Conservation (phyloP, 2,888 invertebrate genomes). For the Hermaeophaga mercurialis region DNA sequence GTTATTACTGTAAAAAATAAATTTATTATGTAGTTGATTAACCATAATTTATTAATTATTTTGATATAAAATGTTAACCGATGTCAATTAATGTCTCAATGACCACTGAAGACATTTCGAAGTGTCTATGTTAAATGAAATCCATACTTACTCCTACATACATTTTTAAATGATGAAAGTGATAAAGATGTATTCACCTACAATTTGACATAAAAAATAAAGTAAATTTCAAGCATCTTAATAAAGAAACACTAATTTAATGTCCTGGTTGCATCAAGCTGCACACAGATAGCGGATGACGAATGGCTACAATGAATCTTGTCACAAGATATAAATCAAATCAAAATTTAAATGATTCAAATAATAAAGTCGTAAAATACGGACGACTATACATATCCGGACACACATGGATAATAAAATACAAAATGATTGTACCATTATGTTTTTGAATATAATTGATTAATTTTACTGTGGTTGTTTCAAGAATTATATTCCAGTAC, state of each 20-base stretch:
- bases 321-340: constrained; percentile 16
- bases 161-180: too few relatives aligned
- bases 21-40: too few relatives aligned
- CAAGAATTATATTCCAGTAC: too few relatives aligned
- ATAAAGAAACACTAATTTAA: not conserved
- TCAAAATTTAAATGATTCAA: constrained; percentile 14
- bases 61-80: too few relatives aligned
- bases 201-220: too few relatives aligned
- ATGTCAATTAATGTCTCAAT: too few relatives aligned
- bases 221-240: not conserved
- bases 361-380: constrained; percentile 19
- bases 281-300: constrained; percentile 5
- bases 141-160: too few relatives aligned
- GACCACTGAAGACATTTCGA: too few relatives aligned
- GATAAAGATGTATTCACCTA: too few relatives aligned
- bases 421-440: constrained; percentile 5
- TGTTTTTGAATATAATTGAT: not conserved
- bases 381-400: constrained; percentile 8
- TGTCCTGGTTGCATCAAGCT: not conserved
- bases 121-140: too few relatives aligned
- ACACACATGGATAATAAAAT: constrained; percentile 6
- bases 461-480: not conserved
- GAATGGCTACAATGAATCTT: constrained; percentile 12
- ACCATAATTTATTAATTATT: too few relatives aligned
- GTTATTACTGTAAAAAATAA: too few relatives aligned